These are phyloP conservation scores for Zoanthus sansibaricus DNA, from an alignment of 92 coral and sea anemone species.

Conservation along the genomic window DNA sequence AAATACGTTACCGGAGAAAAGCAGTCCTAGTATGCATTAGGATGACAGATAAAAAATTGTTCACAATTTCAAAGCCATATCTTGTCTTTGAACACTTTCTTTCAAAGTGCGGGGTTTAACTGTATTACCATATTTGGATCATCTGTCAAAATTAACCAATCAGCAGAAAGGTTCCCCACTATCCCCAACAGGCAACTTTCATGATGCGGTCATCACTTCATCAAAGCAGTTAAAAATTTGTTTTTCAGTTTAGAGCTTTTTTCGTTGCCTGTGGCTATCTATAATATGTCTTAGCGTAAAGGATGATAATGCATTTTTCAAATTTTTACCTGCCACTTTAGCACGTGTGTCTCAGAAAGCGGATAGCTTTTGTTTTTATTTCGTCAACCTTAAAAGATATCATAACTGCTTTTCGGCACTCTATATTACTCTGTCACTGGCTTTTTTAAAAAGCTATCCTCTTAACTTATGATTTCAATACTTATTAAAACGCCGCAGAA, in stretches of 20 bases:
- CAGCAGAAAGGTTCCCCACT: neutral
- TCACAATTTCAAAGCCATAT: neutral
- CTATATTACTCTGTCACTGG: too few relatives aligned
- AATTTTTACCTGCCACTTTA: too few relatives aligned
- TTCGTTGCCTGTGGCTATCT: neutral
- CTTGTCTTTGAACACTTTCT: neutral
- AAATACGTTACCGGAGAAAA: constrained; percentile 6
- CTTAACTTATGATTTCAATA: too few relatives aligned
- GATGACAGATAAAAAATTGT: neutral
- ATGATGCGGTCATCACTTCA: neutral
- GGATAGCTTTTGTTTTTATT: too few relatives aligned
- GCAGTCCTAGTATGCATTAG: neutral
- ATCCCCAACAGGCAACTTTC: neutral
- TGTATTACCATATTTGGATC: constrained; percentile 42
- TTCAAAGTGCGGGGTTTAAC: neutral
- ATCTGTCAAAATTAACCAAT: constrained; percentile 48
- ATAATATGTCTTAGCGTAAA: neutral
- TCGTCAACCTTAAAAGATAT: too few relatives aligned
- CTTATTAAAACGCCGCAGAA: too few relatives aligned
- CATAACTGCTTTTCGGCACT: too few relatives aligned
- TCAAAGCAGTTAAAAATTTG: neutral
- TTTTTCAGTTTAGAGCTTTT: neutral
- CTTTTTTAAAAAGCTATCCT: too few relatives aligned
- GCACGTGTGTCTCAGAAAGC: too few relatives aligned
- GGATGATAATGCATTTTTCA: too few relatives aligned